Evolutionary conservation across 2,797 vertebrate species (phyloP).

Genomic region (Chaenodraco wilsoni): DNA sequence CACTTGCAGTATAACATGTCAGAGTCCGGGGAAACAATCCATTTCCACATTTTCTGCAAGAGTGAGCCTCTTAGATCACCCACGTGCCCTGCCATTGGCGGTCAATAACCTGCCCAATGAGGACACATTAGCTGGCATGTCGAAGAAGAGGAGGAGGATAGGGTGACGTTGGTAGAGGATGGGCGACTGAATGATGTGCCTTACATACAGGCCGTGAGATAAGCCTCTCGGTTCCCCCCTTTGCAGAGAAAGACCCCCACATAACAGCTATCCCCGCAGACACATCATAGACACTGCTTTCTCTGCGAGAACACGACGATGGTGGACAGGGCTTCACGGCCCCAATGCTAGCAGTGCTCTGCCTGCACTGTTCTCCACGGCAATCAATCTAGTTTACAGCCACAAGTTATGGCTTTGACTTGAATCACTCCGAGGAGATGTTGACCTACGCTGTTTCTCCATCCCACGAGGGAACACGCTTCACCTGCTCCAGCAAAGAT

Average conservation of each 20-base stretch:
- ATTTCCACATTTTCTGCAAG: conserved; percentile 51
- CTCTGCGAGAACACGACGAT: conserved; percentile 61
- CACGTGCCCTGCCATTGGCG: conserved; percentile 59
- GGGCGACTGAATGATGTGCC: conserved; percentile 62
- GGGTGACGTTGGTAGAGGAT: conserved; percentile 43
- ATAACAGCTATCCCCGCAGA: conserved; percentile 71
- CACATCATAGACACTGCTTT: conserved; percentile 69
- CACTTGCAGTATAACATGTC: conserved; percentile 33
- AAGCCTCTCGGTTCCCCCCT: conserved; percentile 65
- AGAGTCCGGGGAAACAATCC: conserved; percentile 47
- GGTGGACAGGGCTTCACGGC: conserved; percentile 44
- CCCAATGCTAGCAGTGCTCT: conserved; percentile 52
- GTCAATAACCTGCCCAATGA: conserved; percentile 70
- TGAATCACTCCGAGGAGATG: conserved; percentile 68
- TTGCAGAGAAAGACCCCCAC: conserved; percentile 69
- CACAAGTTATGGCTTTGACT: conserved; percentile 74
- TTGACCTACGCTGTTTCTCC: conserved; percentile 60
- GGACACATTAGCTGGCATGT: conserved; percentile 58
- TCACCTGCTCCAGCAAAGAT: conserved; percentile 10
- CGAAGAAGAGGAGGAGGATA: conserved; percentile 40
- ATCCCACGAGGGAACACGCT: conserved; percentile 24
- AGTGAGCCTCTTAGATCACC: conserved; percentile 56
- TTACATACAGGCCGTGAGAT: conserved; percentile 68
- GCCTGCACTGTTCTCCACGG: conserved; percentile 41
- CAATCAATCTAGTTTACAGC: conserved; percentile 75